phyloP scores from a whole-genome alignment of 2,888 invertebrate genomes.

The Drosophila picticornis region DNA sequence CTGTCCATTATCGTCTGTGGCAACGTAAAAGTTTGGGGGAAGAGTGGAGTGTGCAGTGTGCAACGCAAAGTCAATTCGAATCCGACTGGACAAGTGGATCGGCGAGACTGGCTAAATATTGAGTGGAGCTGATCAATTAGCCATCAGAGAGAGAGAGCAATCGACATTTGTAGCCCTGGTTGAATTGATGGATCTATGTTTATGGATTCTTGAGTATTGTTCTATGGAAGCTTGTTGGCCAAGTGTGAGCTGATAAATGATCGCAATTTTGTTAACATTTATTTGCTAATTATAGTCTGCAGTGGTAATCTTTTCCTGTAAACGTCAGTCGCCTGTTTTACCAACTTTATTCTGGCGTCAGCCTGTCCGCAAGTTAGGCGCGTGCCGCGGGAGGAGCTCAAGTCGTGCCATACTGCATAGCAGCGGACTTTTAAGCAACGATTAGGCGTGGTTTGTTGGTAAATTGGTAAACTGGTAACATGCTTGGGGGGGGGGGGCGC shows the following conservation, averaged over 20 bases:
- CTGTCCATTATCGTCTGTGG: not conserved
- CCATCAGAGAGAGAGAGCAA: not conserved
- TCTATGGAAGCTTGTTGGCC: not conserved
- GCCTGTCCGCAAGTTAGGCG: constrained; percentile 47
- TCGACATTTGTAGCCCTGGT: not conserved
- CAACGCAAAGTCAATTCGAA: not conserved
- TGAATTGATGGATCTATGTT: not conserved
- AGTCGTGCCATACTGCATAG: constrained; percentile 13
- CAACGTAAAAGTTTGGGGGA: not conserved
- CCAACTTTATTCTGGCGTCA: constrained; percentile 10
- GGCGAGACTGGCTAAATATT: not conserved
- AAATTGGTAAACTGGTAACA: no score
- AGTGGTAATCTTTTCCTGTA: not conserved
- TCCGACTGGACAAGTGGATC: not conserved
- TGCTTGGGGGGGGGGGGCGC: no score
- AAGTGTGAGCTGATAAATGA: not conserved
- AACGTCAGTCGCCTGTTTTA: not conserved
- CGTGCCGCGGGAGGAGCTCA: constrained; percentile 27
- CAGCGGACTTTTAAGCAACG: constrained; percentile 17
- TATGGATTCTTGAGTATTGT: not conserved
- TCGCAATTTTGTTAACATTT: not conserved
- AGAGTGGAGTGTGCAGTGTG: not conserved
- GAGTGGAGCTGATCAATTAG: not conserved
- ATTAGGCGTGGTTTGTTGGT: constrained; percentile 9
- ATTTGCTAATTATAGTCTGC: not conserved